These are phyloP conservation scores for Stenchaetothrips biformis DNA, from an alignment of 2,888 invertebrate genomes.

Conservation along the genomic window DNA sequence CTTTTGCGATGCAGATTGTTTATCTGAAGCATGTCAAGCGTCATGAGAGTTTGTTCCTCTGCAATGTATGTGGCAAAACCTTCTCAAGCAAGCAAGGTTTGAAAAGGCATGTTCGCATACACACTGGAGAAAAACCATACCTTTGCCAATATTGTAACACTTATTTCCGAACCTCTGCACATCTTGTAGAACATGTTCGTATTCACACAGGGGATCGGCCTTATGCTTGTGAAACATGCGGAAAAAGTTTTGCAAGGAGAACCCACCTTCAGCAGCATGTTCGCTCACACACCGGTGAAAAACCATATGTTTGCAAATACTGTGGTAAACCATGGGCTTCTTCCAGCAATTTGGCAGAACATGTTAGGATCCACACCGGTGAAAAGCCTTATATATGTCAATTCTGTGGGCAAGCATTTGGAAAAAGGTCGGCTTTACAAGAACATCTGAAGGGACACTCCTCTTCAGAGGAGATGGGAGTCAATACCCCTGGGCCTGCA, in stretches of 20 bases:
- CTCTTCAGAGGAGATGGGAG: neutral
- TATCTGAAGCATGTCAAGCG: neutral
- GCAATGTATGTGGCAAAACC: conserved; percentile 45
- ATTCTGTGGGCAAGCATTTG: conserved; percentile 42
- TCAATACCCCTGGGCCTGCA: too few species aligned
- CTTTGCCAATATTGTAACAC: conserved; percentile 47
- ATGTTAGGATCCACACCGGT: conserved; percentile 36
- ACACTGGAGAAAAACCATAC: conserved; percentile 47
- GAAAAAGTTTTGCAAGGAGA: conserved; percentile 50
- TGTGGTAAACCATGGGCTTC: conserved; percentile 25
- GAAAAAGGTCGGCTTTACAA: conserved; percentile 52
- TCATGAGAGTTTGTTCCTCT: conserved; percentile 26
- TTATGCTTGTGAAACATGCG: conserved; percentile 53
- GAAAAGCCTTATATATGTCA: conserved; percentile 43
- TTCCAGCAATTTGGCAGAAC: conserved; percentile 26
- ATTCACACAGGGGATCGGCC: conserved; percentile 48
- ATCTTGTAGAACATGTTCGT: conserved; percentile 50
- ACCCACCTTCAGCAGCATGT: conserved; percentile 53
- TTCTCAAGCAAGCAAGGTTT: conserved; percentile 45
- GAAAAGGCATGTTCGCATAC: conserved; percentile 50
- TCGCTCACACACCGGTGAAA: conserved; percentile 45
- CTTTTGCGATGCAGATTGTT: conserved; percentile 39
- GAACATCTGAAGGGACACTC: conserved; percentile 46
- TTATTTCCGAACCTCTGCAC: conserved; percentile 36
- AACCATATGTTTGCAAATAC: conserved; percentile 46